Conservation (phyloP, 2,888 invertebrate species). For the Amphipyra berbera region DNA sequence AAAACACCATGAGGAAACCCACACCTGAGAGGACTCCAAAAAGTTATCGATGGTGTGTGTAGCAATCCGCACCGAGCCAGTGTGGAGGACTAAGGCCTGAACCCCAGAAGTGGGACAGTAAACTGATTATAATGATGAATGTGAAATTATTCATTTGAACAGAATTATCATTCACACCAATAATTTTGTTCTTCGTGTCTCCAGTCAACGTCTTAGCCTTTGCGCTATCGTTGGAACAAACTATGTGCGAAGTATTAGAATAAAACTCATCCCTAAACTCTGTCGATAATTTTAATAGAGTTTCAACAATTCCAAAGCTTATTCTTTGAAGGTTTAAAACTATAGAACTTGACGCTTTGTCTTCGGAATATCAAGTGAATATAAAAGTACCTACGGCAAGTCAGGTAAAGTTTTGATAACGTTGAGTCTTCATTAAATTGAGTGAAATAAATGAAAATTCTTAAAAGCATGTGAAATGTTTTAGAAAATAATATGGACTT, state of each 20-base stretch:
- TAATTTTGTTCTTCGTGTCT: not conserved
- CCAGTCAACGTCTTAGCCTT: constrained; percentile 5
- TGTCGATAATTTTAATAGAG: constrained; percentile 47
- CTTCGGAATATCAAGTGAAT: constrained; percentile 57
- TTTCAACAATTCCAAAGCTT: constrained; percentile 47
- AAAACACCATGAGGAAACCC: too few species aligned
- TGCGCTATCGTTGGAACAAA: constrained; percentile 22
- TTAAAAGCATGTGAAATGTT: not conserved
- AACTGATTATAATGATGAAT: too few species aligned
- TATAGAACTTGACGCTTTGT: constrained; percentile 57
- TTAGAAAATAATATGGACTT: too few species aligned
- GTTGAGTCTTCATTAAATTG: constrained; percentile 36
- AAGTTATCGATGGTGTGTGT: too few species aligned
- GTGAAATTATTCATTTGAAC: too few species aligned
- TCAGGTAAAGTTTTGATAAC: constrained; percentile 48
- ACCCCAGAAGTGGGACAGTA: too few species aligned
- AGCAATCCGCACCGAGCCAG: too few species aligned
- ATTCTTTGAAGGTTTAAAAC: constrained; percentile 56
- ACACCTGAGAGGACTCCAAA: too few species aligned
- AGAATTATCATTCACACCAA: not conserved
- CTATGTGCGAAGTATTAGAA: constrained; percentile 48
- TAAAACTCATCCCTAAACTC: constrained; percentile 37
- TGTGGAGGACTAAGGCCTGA: too few species aligned
- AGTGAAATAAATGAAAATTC: constrained; percentile 27
- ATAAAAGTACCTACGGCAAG: constrained; percentile 29